Evolutionary conservation across 2,113 vertebrate genomes (phyloP).

Genomic region (Callithrix jacchus): DNA sequence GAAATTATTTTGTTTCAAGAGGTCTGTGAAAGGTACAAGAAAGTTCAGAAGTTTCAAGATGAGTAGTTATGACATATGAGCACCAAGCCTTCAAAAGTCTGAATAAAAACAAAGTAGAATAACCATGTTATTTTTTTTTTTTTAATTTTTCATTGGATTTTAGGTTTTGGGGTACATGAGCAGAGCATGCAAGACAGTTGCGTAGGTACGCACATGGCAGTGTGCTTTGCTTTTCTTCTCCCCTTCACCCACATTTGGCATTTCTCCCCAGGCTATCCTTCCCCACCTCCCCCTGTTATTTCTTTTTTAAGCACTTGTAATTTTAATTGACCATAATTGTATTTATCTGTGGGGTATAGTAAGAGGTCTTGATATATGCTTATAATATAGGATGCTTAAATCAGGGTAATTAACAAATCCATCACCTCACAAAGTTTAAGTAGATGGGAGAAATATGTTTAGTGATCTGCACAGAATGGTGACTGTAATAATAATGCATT

Average conservation of each 20-base stretch:
- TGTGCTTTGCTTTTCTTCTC: too few relatives aligned
- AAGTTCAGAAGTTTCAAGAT: background rate
- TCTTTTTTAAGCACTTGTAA: background rate
- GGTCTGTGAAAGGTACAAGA: background rate
- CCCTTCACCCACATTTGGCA: too few relatives aligned
- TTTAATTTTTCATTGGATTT: too few relatives aligned
- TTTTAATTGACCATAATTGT: background rate
- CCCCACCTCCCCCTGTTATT: too few relatives aligned
- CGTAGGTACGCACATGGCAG: too few relatives aligned
- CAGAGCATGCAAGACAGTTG: too few relatives aligned
- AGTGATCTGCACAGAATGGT: background rate
- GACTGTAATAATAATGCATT: background rate
- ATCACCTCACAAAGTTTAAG: background rate
- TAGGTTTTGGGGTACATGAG: too few relatives aligned
- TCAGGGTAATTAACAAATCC: background rate
- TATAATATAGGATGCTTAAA: background rate
- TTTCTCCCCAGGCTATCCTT: too few relatives aligned
- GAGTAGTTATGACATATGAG: background rate
- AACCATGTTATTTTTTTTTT: background rate
- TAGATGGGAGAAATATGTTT: background rate
- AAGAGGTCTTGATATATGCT: background rate
- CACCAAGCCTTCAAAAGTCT: background rate
- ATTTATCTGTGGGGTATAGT: background rate
- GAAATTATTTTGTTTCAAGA: background rate
- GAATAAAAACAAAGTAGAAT: background rate